Conservation (phyloP, 2,797 vertebrate species). For the Coregonus ussuriensis region DNA sequence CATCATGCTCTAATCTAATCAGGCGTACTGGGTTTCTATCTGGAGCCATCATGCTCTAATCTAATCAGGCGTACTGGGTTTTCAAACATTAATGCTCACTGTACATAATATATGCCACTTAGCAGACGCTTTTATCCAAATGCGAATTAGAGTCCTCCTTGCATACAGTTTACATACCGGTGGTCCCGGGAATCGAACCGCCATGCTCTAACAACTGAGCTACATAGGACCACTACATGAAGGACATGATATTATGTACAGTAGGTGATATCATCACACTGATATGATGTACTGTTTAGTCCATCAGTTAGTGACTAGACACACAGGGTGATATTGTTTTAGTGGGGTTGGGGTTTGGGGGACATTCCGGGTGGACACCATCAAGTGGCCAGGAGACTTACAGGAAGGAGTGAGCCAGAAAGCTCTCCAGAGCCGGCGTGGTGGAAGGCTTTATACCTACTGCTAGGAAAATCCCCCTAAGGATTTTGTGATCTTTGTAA, state of each 20-base stretch:
- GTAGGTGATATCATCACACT: not conserved
- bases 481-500: slow-evolving; percentile 74
- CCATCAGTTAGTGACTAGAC: slow-evolving; percentile 15
- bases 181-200: no score
- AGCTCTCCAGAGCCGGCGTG: slow-evolving; percentile 75
- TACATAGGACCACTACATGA: no score
- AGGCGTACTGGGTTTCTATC: no score
- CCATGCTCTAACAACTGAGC: no score
- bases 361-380: not conserved
- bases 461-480: slow-evolving; percentile 79
- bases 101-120: no score
- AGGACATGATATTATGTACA: no score
- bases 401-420: slow-evolving; percentile 75
- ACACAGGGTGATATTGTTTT: slow-evolving; percentile 14
- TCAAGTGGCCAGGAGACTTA: slow-evolving; percentile 61
- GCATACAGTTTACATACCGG: no score
- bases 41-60: no score
- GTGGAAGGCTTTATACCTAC: slow-evolving; percentile 77
- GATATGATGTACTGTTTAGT: not conserved
- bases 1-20: not conserved
- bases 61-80: no score
- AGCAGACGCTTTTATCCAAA: no score
- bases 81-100: no score
- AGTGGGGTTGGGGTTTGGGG: slow-evolving; percentile 37
- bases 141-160: no score